phyloP scores from a whole-genome alignment of 2,888 invertebrate genomes.

The Chrysolina oricalcia region DNA sequence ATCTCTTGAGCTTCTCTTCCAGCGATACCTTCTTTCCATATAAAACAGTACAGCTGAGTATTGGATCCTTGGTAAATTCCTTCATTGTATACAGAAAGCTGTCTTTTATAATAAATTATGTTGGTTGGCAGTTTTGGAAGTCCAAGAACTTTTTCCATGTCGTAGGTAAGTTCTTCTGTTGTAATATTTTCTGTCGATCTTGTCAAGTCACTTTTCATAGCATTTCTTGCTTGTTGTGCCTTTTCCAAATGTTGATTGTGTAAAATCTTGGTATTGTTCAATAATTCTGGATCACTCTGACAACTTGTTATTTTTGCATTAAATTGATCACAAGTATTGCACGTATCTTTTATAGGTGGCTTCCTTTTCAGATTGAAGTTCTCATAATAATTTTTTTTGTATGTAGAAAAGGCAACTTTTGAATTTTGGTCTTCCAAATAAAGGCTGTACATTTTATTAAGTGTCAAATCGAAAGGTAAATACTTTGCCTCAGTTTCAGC shows the following conservation, averaged over 20 bases:
- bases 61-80: slow-evolving; percentile 52
- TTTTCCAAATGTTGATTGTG: background rate
- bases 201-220: background rate
- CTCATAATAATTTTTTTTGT: too few species aligned
- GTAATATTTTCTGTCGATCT: too few species aligned
- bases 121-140: slow-evolving; percentile 47
- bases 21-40: slow-evolving; percentile 57
- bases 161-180: too few species aligned
- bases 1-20: slow-evolving; percentile 59
- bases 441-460: too few species aligned
- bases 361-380: background rate
- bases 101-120: slow-evolving; percentile 48
- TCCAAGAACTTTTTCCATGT: background rate
- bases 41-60: slow-evolving; percentile 55
- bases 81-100: slow-evolving; percentile 56
- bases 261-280: background rate
- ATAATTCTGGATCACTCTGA: background rate
- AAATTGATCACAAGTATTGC: background rate
- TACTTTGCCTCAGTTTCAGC: too few species aligned
- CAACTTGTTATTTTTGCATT: background rate
- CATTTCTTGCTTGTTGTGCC: background rate
- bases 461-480: background rate
- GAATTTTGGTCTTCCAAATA: too few species aligned
- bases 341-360: background rate
- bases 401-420: too few species aligned